A percentile compares a stretch with the other conserved stretches of the same genome.
Evolutionary conservation across 92 coral and sea anemone genomes (phyloP).

Genomic region (Porites evermanni): DNA sequence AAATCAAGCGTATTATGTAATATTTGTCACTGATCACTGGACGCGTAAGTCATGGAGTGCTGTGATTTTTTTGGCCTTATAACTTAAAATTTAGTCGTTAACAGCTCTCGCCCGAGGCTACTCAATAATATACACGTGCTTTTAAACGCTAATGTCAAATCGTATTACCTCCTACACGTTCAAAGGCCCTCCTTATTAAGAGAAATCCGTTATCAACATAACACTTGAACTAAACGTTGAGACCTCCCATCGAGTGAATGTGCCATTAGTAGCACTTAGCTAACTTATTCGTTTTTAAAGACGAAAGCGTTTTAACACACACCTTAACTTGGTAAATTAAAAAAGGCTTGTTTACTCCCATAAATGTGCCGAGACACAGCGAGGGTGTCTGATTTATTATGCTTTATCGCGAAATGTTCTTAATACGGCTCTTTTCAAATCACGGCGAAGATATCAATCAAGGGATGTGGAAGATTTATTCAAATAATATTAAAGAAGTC

Average conservation of each 20-base stretch:
- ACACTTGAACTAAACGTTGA: slow-evolving; percentile 3
- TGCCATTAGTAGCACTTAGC: slow-evolving; percentile 3
- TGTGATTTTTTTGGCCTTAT: neutral
- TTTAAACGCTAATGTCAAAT: slow-evolving; percentile 18
- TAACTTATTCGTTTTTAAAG: neutral
- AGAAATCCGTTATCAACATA: slow-evolving; percentile 5
- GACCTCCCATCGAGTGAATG: slow-evolving; percentile 18
- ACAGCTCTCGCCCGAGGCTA: slow-evolving; percentile 26
- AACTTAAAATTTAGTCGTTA: neutral
- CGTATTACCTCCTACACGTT: neutral
- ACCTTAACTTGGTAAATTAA: slow-evolving; percentile 2
- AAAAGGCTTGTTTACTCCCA: neutral
- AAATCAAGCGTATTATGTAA: neutral
- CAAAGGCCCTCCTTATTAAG: neutral
- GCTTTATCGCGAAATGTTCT: too few species aligned
- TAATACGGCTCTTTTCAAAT: too few species aligned
- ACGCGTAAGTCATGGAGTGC: neutral
- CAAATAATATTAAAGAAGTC: too few species aligned
- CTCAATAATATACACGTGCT: slow-evolving; percentile 22
- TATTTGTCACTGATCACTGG: neutral
- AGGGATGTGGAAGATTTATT: too few species aligned
- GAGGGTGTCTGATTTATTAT: too few species aligned
- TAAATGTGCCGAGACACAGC: neutral
- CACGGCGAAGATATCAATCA: too few species aligned
- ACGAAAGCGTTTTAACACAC: neutral